Evolutionary conservation across 2,888 invertebrate genomes (phyloP).

Genomic region (Theretra japonica): DNA sequence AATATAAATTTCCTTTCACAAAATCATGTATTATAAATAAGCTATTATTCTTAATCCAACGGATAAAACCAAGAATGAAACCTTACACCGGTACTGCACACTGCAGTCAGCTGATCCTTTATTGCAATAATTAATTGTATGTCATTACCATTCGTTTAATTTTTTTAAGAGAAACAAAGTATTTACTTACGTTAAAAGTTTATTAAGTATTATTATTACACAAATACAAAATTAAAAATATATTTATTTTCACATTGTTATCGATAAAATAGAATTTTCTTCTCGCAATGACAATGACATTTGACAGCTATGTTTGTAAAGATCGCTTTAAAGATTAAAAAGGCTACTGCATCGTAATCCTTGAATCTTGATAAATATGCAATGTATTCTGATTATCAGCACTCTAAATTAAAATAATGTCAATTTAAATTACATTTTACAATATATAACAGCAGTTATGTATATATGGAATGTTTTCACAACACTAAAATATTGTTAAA

Average conservation of each 20-base stretch:
- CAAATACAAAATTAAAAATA: neutral
- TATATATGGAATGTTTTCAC: too few species aligned
- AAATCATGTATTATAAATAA: neutral
- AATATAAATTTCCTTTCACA: too few species aligned
- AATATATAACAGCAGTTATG: too few species aligned
- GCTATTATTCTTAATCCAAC: neutral
- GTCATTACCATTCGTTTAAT: neutral
- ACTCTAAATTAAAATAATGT: neutral
- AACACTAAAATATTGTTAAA: too few species aligned
- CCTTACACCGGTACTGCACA: constrained; percentile 8
- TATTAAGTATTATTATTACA: neutral
- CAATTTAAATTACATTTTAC: too few species aligned
- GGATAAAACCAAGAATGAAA: neutral
- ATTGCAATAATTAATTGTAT: too few species aligned
- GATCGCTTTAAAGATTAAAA: neutral
- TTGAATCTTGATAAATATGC: neutral
- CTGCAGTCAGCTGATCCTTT: constrained; percentile 1
- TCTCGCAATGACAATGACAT: neutral
- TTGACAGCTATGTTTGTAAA: neutral
- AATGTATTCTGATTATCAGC: neutral
- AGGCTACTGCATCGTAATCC: neutral
- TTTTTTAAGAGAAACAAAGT: neutral
- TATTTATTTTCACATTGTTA: neutral
- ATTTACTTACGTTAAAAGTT: constrained; percentile 3
- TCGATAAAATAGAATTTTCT: neutral